Evolutionary conservation across 2,797 vertebrate genomes (phyloP), one percentile per base, ranked within the genome.

Genomic region (Alexandromys oeconomus): DNA sequence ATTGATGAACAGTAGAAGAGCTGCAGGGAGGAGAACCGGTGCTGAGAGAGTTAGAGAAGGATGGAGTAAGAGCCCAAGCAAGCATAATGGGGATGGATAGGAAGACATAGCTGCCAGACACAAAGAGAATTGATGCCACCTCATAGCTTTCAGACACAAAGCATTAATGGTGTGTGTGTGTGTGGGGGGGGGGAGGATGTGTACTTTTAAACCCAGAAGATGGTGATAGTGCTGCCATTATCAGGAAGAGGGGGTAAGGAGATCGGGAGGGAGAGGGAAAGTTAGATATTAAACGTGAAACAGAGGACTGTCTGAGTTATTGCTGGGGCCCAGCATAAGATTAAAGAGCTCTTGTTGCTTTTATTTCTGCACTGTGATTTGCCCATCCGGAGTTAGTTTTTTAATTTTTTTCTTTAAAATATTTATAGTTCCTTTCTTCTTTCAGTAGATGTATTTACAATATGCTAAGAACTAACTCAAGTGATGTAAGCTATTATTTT

Each of bases 171-270:
- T 4, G 43, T 40, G 54, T 51, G 48, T 40, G 48, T 51, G 48
- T 40, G 48, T 51, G 48, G 12, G 9, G 46, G 46, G 0, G 51
- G 57, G 57, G 61, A 80, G 19, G 11, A 51, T 37, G 37, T 74
- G 0, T 67, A 71, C 95, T 90, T 92, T 76, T 67, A 91, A 76
- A 29, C 19, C 67, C 74, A 82, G n/a, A 92, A 88, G 73, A 59
- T 31, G 59, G n/a, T 31, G 37, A 65, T n/a, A 65, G 31, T 31
- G 34, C 43, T n/a, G 48, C 54, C 11, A 34, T 59, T 48, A 51
- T 93, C 65, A 63, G 40, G 54, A 88, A 63, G 57, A 90, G 37
- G 67, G 61, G 54, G 61, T 31, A 23, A 87, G 40, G 10, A 73
- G 25, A 84, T 48, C 40, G 23, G 51, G 91, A 71, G 81, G 40